A percentile compares a stretch with the other conserved stretches of the same genome.
phyloP scores from a whole-genome alignment of 2,797 vertebrate species.

The Pantherophis alleghaniensis region DNA sequence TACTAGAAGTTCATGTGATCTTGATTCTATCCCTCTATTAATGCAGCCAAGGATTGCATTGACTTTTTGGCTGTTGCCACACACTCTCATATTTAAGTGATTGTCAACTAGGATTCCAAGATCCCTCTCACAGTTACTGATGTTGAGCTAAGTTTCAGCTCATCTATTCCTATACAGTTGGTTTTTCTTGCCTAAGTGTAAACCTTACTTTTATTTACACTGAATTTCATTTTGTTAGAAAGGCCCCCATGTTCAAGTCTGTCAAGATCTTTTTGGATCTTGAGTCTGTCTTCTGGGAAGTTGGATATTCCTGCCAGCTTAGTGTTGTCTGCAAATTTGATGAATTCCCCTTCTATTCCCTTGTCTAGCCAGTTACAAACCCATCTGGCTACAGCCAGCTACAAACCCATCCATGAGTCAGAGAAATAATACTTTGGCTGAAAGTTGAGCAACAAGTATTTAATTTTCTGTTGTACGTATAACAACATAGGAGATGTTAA shows the following conservation, averaged over 20 bases:
- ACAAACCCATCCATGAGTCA: background rate
- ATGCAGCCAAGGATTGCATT: background rate
- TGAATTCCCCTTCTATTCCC: background rate
- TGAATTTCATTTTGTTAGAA: background rate
- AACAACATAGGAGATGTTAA: constrained; percentile 34
- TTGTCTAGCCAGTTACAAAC: background rate
- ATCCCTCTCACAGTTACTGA: background rate
- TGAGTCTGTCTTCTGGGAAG: background rate
- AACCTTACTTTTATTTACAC: background rate
- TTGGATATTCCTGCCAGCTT: background rate
- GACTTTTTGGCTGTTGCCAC: background rate
- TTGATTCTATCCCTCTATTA: background rate
- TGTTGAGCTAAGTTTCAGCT: background rate
- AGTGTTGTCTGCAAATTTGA: background rate
- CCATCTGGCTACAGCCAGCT: no score
- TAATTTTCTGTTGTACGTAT: constrained; percentile 33
- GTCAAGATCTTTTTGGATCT: background rate
- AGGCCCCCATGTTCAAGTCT: background rate
- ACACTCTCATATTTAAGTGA: background rate
- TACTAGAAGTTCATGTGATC: background rate
- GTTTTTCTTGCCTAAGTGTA: background rate
- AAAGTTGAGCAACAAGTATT: constrained; percentile 27
- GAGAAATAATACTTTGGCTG: background rate
- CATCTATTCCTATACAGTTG: background rate
- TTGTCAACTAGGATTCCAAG: background rate